Evolutionary conservation across 1,140 invertebrate species (phyloP).

Genomic region (Rhynchophorus ferrugineus): DNA sequence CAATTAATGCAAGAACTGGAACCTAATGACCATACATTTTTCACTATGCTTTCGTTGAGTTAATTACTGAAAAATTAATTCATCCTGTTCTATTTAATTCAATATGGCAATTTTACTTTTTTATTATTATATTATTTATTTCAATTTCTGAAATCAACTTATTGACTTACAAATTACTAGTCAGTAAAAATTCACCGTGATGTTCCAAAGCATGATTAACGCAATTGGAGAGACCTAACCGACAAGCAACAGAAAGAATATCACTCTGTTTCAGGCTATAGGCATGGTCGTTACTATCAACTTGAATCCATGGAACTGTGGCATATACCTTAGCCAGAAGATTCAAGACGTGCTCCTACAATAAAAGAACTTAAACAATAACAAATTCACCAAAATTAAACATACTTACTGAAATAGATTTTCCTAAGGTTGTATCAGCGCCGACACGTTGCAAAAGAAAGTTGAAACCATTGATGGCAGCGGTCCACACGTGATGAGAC

Average conservation of each 20-base stretch:
- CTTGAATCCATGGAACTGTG: conserved; percentile 19
- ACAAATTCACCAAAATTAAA: too few relatives aligned
- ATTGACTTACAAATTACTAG: conserved; percentile 12
- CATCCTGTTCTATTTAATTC: too few relatives aligned
- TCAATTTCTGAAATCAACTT: too few relatives aligned
- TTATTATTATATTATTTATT: too few relatives aligned
- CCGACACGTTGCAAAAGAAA: conserved; percentile 39
- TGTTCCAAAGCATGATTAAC: conserved; percentile 32
- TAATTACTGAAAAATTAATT: too few relatives aligned
- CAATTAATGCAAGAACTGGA: too few relatives aligned
- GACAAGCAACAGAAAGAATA: conserved; percentile 47
- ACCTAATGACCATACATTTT: too few relatives aligned
- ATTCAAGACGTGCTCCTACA: conserved; percentile 12
- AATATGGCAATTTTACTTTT: too few relatives aligned
- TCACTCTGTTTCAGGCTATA: conserved; percentile 41
- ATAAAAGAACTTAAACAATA: too few relatives aligned
- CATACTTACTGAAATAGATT: conserved; percentile 16
- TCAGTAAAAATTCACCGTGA: conserved; percentile 28
- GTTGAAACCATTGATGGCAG: conserved; percentile 50
- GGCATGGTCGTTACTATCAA: conserved; percentile 29
- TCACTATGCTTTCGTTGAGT: too few relatives aligned
- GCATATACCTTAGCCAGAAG: conserved; percentile 15
- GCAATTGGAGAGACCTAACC: conserved; percentile 45
- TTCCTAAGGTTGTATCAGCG: conserved; percentile 6
- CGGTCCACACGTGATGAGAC: conserved; percentile 58